These are phyloP conservation scores for Chloropsis cyanopogon DNA, from an alignment of 2,113 vertebrate species.

Conservation along the genomic window DNA sequence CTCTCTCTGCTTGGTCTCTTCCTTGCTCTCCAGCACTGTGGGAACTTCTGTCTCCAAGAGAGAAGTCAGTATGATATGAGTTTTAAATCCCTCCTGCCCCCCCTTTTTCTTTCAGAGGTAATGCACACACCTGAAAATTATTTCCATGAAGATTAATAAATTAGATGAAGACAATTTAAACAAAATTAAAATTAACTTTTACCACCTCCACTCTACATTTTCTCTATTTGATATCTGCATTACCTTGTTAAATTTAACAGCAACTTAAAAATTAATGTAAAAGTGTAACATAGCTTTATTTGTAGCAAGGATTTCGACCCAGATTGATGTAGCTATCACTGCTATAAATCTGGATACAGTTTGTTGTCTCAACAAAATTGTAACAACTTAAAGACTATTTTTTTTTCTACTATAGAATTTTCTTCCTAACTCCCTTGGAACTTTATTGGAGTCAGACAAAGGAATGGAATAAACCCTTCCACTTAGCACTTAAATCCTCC, in stretches of 20 bases:
- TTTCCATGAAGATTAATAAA: neutral
- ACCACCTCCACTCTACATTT: neutral
- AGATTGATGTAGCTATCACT: neutral
- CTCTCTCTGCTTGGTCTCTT: neutral
- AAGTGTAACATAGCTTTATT: neutral
- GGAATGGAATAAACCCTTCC: neutral
- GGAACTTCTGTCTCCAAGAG: neutral
- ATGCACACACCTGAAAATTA: neutral
- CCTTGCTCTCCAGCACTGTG: neutral
- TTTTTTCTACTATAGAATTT: neutral
- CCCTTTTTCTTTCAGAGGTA: neutral
- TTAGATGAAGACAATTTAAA: neutral
- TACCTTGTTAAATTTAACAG: neutral
- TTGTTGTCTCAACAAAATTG: neutral
- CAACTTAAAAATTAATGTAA: neutral
- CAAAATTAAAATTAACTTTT: neutral
- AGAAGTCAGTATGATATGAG: neutral
- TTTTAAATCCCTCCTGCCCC: rapidly evolving
- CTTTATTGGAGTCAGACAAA: neutral
- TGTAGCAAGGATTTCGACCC: neutral
- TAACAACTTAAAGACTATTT: neutral
- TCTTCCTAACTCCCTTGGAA: neutral
- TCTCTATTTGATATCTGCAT: neutral
- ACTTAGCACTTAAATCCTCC: neutral
- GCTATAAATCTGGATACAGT: neutral